Conservation (phyloP, 2,888 invertebrate species). For the Latrodectus hesperus region DNA sequence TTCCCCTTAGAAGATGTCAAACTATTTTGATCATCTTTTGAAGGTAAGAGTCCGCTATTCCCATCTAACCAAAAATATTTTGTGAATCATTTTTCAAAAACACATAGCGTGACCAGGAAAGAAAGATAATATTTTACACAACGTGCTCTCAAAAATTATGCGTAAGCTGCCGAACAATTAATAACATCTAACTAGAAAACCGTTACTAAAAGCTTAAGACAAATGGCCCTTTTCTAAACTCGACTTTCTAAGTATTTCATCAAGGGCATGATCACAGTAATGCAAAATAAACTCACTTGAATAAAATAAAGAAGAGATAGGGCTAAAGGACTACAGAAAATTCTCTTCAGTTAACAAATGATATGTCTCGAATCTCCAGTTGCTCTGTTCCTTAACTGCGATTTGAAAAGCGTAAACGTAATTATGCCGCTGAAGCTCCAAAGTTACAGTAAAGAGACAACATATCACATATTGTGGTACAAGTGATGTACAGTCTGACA, state of each 20-base stretch:
- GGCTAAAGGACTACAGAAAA: not conserved
- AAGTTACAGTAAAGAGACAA: not conserved
- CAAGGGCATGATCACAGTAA: not conserved
- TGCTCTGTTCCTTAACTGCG: not conserved
- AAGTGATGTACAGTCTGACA: too few relatives aligned
- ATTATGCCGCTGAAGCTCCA: slow-evolving; percentile 18
- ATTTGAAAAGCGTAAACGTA: slow-evolving; percentile 9
- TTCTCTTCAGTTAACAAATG: not conserved
- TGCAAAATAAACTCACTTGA: slow-evolving; percentile 20
- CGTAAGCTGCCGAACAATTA: slow-evolving; percentile 39
- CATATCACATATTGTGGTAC: not conserved
- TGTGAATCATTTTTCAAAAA: slow-evolving; percentile 36
- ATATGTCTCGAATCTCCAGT: not conserved
- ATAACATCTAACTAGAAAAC: slow-evolving; percentile 20
- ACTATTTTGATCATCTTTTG: slow-evolving; percentile 17
- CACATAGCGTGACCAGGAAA: slow-evolving; percentile 41
- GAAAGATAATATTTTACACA: slow-evolving; percentile 40
- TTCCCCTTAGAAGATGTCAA: slow-evolving; percentile 21
- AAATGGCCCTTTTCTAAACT: slow-evolving; percentile 23
- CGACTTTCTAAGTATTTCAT: slow-evolving; percentile 10
- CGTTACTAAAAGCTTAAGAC: slow-evolving; percentile 34
- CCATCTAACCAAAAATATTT: not conserved
- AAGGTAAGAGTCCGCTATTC: not conserved
- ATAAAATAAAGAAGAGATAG: slow-evolving; percentile 12
- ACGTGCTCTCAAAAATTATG: slow-evolving; percentile 23